Evolutionary conservation across 2,113 vertebrate genomes (phyloP).

Genomic region (Scomber scombrus): DNA sequence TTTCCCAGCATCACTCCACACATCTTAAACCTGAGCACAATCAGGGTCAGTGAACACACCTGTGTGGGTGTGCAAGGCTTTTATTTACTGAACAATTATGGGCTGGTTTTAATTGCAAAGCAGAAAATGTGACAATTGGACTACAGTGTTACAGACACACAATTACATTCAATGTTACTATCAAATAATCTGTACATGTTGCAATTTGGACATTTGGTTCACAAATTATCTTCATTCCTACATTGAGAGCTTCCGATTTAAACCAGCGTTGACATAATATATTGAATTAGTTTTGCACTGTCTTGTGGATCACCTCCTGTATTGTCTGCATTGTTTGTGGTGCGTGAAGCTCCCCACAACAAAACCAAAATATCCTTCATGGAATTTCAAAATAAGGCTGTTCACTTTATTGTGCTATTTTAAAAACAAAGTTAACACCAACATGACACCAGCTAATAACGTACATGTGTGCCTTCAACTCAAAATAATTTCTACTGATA

Average conservation of each 20-base stretch:
- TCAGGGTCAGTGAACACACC: too few species aligned
- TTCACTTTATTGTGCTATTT: not conserved
- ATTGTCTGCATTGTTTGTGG: not conserved
- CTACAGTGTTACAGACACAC: too few species aligned
- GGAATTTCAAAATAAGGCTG: not conserved
- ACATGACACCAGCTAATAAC: accelerated
- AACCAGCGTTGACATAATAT: not conserved
- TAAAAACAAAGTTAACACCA: not conserved
- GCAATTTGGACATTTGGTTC: not conserved
- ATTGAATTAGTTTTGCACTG: not conserved
- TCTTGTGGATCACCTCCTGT: not conserved
- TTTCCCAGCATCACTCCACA: too few species aligned
- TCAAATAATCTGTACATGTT: not conserved
- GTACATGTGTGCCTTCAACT: accelerated
- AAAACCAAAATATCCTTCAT: not conserved
- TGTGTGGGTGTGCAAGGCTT: too few species aligned
- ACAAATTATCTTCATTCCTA: not conserved
- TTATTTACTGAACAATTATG: too few species aligned
- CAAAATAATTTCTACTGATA: accelerated
- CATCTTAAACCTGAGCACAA: too few species aligned
- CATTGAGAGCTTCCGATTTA: not conserved
- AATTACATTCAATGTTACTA: not conserved
- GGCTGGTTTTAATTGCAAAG: too few species aligned
- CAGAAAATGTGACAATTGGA: too few species aligned
- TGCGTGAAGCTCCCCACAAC: not conserved